Base-by-base conservation (phyloP, 1,140 invertebrate genomes). In the Drosophila ohnishii region DNA sequence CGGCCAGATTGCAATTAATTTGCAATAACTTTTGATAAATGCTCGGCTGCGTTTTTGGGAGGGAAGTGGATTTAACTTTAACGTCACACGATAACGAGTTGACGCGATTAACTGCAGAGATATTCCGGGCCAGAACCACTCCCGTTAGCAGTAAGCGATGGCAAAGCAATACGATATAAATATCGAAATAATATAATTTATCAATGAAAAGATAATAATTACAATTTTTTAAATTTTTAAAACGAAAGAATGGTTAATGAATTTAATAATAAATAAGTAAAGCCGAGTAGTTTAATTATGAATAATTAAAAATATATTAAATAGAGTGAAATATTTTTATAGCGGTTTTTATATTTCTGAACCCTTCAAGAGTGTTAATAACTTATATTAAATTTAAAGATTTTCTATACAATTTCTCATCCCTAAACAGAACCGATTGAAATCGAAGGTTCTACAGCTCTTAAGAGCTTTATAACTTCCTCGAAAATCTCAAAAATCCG, bases 11-110 rank as follows among this genome's bases (percentile, higher is more conserved):
- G 84, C 84, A 88, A 88, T 88, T 88, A 88, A 88, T 88, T 88
- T 88, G 84, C 84, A 88, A 88, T 88, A 87, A 88, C 84, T 88
- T 88, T 88, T 88, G 84, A 88, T 88, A 88, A 88, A 88, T 88
- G 80, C 80, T 74, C 65, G 67, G 44, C 69, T 50, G 66, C 53
- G 42, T 50, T 37, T 65, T 35, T 39, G 42, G 51, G 51, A 59
- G 53, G 34, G 78, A 77, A 83, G 80, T 74, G 79, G 79, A 76
- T 82, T 79, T 74, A 79, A 78, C 58, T 82, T 79, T 74, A 79
- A 78, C 53, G 78, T 79, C 78, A 81, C 61, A 62, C 57, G 83
- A 87, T 87, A 87, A 87, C 74, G 44, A 86, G 82, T 81, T 85
- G 82, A 85, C 82, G 82, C 82, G 82, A 85, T 85, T 78, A 86